These are phyloP conservation scores for Larimichthys polyactis DNA, from an alignment of 2,113 vertebrate species.

Conservation along the genomic window DNA sequence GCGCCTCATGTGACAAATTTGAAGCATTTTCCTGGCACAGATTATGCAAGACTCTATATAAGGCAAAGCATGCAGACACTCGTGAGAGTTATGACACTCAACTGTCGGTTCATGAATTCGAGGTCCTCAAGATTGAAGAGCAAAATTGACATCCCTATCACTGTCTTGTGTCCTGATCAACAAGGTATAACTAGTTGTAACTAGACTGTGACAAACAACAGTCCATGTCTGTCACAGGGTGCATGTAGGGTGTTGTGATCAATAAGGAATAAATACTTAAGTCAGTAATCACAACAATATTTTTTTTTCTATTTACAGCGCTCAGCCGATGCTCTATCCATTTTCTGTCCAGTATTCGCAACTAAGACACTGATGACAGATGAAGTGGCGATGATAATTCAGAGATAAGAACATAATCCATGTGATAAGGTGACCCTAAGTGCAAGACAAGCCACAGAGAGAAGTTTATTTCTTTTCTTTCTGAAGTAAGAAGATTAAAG, in stretches of 20 bases:
- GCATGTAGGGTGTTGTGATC: background rate
- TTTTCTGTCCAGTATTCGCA: background rate
- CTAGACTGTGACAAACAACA: background rate
- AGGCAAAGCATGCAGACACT: constrained; percentile 17
- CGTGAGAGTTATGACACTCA: constrained; percentile 17
- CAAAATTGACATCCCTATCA: background rate
- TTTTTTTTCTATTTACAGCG: background rate
- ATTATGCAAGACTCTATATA: constrained; percentile 7
- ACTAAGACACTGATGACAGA: background rate
- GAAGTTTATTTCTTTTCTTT: background rate
- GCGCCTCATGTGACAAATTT: background rate
- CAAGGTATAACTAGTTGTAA: background rate
- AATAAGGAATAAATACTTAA: constrained; percentile 1
- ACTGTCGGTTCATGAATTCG: constrained; percentile 6
- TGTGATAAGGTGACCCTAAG: background rate
- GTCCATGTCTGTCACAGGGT: background rate
- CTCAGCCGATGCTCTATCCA: background rate
- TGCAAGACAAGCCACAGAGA: background rate
- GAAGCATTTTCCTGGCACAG: background rate
- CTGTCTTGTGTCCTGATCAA: constrained; percentile 9
- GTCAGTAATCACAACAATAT: background rate
- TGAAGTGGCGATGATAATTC: background rate
- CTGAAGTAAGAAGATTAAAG: constrained; percentile 2
- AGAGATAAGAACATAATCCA: constrained; percentile 12
- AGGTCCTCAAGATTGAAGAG: constrained; percentile 19